Percentiles rank a stretch among this genome's conserved stretches.
phyloP scores from a whole-genome alignment of 2,888 invertebrate species.

The Acrobasis consociella region DNA sequence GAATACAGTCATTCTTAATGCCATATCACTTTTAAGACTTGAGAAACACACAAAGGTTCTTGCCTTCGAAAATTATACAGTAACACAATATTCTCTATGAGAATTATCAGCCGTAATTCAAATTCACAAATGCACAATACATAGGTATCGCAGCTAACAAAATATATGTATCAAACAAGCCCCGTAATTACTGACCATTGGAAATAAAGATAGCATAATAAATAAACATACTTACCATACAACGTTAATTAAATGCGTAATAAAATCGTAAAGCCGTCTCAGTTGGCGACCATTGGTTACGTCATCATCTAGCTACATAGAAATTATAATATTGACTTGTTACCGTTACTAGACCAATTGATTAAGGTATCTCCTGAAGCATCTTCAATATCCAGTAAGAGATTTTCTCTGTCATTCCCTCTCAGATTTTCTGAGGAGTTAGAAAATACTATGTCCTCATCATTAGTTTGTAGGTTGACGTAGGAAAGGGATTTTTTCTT shows the following conservation, averaged over 20 bases:
- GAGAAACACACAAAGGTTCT: too few relatives aligned
- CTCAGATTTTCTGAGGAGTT: constrained; percentile 44
- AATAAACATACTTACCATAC: constrained; percentile 11
- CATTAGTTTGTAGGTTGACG: constrained; percentile 68
- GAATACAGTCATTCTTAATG: too few relatives aligned
- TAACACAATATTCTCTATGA: too few relatives aligned
- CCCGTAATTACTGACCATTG: background rate
- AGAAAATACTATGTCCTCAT: constrained; percentile 63
- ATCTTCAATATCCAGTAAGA: constrained; percentile 73
- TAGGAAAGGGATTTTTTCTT: constrained; percentile 74
- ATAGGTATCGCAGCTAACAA: background rate
- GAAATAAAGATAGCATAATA: background rate
- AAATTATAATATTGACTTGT: constrained; percentile 70
- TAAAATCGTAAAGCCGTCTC: background rate
- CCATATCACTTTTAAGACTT: too few relatives aligned
- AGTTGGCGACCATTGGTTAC: background rate
- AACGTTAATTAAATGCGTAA: constrained; percentile 14
- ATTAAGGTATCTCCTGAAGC: constrained; percentile 63
- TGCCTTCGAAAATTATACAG: too few relatives aligned
- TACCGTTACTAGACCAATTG: constrained; percentile 69
- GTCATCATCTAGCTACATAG: constrained; percentile 27
- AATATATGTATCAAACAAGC: background rate
- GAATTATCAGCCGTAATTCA: background rate
- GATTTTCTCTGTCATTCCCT: constrained; percentile 56
- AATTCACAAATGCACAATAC: background rate